These are phyloP conservation scores for Urocynchramus pylzowi DNA, from an alignment of 2,113 vertebrate genomes.

Conservation along the genomic window DNA sequence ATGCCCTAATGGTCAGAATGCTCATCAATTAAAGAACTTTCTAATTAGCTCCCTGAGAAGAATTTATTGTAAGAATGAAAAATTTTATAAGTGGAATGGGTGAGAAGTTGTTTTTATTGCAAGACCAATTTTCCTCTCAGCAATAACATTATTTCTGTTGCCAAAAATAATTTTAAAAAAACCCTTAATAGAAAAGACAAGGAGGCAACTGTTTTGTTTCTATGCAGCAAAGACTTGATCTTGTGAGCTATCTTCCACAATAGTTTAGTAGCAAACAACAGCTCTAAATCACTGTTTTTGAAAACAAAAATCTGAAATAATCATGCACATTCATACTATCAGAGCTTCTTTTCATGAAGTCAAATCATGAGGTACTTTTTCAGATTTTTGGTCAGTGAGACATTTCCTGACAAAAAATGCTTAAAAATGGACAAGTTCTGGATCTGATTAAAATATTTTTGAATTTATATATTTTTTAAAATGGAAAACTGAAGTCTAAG, in stretches of 20 bases:
- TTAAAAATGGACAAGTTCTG: neutral
- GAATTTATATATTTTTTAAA: neutral
- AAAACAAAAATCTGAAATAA: neutral
- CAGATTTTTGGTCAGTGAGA: neutral
- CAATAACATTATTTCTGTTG: neutral
- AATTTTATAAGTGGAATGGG: neutral
- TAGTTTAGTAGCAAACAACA: neutral
- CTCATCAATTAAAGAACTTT: conserved; percentile 67
- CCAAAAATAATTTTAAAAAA: neutral
- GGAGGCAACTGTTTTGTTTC: neutral
- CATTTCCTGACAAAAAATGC: neutral
- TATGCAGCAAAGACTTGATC: neutral
- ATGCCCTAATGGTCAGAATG: conserved; percentile 63
- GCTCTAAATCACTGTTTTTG: neutral
- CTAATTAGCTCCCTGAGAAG: conserved; percentile 61
- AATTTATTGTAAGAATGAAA: neutral
- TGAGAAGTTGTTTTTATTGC: neutral
- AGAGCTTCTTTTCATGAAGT: neutral
- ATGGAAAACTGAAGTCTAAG: neutral
- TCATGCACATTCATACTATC: neutral
- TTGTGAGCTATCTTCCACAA: neutral
- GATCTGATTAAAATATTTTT: neutral
- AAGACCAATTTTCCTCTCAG: neutral
- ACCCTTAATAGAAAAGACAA: neutral
- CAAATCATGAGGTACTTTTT: neutral